These are phyloP conservation scores for Crotalus adamanteus DNA, from an alignment of 2,797 vertebrate species.

Conservation along the genomic window DNA sequence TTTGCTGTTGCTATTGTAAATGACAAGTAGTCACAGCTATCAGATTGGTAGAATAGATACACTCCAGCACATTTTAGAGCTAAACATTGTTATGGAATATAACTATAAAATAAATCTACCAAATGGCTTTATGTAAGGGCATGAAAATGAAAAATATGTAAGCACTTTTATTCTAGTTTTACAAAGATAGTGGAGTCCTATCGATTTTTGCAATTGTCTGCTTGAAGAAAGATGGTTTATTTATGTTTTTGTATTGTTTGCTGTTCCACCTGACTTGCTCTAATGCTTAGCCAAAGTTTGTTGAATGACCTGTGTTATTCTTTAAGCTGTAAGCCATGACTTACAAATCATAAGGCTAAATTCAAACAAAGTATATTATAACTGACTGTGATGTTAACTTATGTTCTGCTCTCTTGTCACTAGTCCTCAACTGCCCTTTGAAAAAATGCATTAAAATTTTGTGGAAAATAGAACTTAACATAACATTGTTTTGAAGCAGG, in stretches of 20 bases:
- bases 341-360: neutral
- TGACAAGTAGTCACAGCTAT: neutral
- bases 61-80: neutral
- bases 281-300: neutral
- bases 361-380: neutral
- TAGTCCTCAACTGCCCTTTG: constrained; percentile 16
- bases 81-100: neutral
- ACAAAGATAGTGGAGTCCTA: neutral
- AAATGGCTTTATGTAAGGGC: neutral
- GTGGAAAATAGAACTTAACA: constrained; percentile 7
- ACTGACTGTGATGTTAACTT: neutral
- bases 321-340: neutral
- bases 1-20: neutral
- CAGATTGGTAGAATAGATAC: neutral
- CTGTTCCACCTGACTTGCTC: neutral
- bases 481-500: constrained; percentile 27
- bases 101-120: neutral
- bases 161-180: neutral
- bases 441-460: constrained; percentile 19
- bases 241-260: neutral
- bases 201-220: neutral
- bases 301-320: neutral
- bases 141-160: neutral
- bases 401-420: neutral
- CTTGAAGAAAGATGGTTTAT: neutral